These are phyloP conservation scores for Hydrotaea diabolus DNA, from an alignment of 2,888 invertebrate species.

Conservation along the genomic window DNA sequence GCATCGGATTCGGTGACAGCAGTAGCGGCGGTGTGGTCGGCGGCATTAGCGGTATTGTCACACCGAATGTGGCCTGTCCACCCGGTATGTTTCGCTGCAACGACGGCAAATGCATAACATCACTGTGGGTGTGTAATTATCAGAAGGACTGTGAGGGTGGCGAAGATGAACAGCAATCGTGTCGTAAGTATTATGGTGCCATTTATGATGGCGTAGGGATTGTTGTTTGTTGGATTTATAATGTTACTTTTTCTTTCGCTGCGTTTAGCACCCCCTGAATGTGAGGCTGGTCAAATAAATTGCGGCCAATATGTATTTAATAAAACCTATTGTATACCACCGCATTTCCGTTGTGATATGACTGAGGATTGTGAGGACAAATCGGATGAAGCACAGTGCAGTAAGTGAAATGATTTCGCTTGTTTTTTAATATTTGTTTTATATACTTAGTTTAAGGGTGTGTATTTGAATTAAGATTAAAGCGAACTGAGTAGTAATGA, in stretches of 20 bases:
- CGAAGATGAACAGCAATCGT: constrained; percentile 94
- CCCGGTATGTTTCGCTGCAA: constrained; percentile 91
- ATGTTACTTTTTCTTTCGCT: constrained; percentile 23
- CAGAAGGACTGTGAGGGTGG: constrained; percentile 96
- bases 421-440: too few species aligned
- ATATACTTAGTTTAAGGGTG: background rate
- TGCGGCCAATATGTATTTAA: constrained; percentile 97
- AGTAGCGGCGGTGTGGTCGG: constrained; percentile 64
- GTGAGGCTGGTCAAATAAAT: constrained; percentile 93
- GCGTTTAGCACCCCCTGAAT: constrained; percentile 93
- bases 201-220: background rate
- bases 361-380: constrained; percentile 97
- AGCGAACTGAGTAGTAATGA: too few species aligned
- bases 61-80: constrained; percentile 83
- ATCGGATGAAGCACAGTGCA: constrained; percentile 96
- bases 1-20: constrained; percentile 72
- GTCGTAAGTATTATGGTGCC: constrained; percentile 86
- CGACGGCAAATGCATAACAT: constrained; percentile 93
- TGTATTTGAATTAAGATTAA: background rate
- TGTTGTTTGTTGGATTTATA: background rate
- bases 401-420: constrained; percentile 86
- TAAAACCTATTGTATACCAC: constrained; percentile 96
- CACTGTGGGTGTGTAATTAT: constrained; percentile 94
- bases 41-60: constrained; percentile 70
- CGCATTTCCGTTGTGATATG: constrained; percentile 96